A percentile compares a stretch with the other conserved stretches of the same genome.
Evolutionary conservation across 2,797 vertebrate genomes (phyloP).

Genomic region (Brachymystax lenok): DNA sequence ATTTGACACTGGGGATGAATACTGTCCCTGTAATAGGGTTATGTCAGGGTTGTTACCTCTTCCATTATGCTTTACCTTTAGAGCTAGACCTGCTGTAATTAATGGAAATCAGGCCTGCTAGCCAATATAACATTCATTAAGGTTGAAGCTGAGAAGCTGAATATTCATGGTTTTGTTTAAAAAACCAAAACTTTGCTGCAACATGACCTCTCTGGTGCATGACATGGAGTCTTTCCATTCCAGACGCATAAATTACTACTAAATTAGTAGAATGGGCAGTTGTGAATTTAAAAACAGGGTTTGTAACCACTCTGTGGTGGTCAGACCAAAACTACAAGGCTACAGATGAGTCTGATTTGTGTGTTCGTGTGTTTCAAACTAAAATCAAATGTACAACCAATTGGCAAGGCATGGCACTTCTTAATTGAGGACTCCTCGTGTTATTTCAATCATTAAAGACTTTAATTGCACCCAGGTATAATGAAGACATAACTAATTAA

Average conservation of each 20-base stretch:
- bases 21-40: conserved; percentile 86
- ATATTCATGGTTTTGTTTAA: conserved; percentile 70
- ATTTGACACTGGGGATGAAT: conserved; percentile 80
- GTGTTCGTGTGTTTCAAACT: neutral
- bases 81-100: conserved; percentile 82
- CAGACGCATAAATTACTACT: neutral
- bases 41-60: conserved; percentile 89
- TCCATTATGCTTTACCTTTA: conserved; percentile 85
- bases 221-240: neutral
- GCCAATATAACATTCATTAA: conserved; percentile 51
- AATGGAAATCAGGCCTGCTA: conserved; percentile 87
- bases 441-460: conserved; percentile 76
- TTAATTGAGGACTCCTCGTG: conserved; percentile 67
- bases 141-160: conserved; percentile 78
- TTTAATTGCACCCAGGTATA: conserved; percentile 75
- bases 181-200: conserved; percentile 50
- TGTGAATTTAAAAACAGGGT: conserved; percentile 1
- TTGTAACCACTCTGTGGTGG: neutral
- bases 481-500: conserved; percentile 78
- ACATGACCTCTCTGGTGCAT: conserved; percentile 49
- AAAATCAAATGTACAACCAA: conserved; percentile 40
- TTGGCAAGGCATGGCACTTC: conserved; percentile 35
- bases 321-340: neutral
- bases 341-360: neutral
- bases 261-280: conserved; percentile 16